Base-by-base conservation (phyloP, 2,797 vertebrate genomes). In the Monodelphis domestica region DNA sequence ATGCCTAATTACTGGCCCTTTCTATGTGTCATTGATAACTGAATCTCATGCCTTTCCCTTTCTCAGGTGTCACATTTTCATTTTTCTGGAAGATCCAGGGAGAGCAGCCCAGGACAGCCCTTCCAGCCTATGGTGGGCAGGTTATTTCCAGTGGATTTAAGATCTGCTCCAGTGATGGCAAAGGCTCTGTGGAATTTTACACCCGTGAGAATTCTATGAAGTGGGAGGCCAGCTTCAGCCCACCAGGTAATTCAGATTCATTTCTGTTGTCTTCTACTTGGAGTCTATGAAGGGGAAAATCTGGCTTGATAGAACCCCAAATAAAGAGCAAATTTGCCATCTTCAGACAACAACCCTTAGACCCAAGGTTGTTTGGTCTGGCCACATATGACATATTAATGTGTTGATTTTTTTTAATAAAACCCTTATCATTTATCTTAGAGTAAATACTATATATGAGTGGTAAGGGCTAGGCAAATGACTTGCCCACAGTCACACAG, bases 21-120 rank as follows among this genome's bases (percentile, higher is more conserved):
- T n/a, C 1, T 45, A 14, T 14, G 54, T 45, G 24, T 53, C 0
- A 45, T 56, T 9, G 6, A 17, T 51, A 70, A 14, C 53, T 50
- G 84, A 57, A 26, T 52, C 14, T 5, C 3, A 0, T 0, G 3
- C 14, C 38, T 26, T 5, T 87, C 89, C 38, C 84, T 92, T 50
- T 96, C 6, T 3, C 94, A 99, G 99, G 99, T 45, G 99, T 99
- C 59, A 99, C 99, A 0, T 99, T 99, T 96, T 99, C 99, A 9
- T 99, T 99, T 96, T 99, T 99, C 98, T 99, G 99, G 99, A 99
- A 99, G 98, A 99, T 99, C 88, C 98, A 99, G 0, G 98, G 99
- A 90, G 92, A 96, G 12, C 97, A 98, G 26, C 0, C 97, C 63
- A 93, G 95, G 0, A 97, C 98, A 0, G 52, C 96, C 3, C 95